Base-by-base conservation (phyloP, 2,113 vertebrate genomes). In the Octodon degus region DNA sequence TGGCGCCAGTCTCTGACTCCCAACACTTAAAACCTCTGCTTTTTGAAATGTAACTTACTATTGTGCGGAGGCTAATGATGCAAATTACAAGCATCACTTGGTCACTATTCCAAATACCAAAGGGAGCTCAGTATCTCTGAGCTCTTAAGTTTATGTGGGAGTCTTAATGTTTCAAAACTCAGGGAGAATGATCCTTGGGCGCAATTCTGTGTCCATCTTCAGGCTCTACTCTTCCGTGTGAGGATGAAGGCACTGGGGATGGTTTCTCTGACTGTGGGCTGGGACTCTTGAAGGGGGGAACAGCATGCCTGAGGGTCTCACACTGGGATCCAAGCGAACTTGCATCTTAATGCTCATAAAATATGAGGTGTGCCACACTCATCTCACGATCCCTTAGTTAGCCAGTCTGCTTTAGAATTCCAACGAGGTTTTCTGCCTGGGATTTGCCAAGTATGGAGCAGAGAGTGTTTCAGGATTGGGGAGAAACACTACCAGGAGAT, bases 1-100 rank as follows among this genome's bases (percentile, higher is more conserved):
- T 94, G 97, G 94, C 12, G 27, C 96, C 97, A 93, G 88, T 97
- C 96, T 97, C 97, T 70, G 91, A 96, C 97, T 97, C 92, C 97
- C 93, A 92, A 96, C 79, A 92, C 60, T 95, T 90, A 63, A 94
- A 97, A 92, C 87, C 97, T 97, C 94, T 97, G 88, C 96, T 98
- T 98, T 98, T 94, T 97, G 96, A 97, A 97, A 97, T 96, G 97
- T 97, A 98, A 96, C 92, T 89, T 91, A 97, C 96, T 95, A 96
- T 82, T 96, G 89, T 97, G 95, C 93, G 96, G 97, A 96, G 90
- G 91, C 96, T 97, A 86, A 96, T 98, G 98, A 96, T 92, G 96
- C 93, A 98, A 97, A 98, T 98, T 89, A 96, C 90, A 95, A 97
- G 98, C 97, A 94, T 5, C 17, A 95, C 93, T 90, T 96, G 95